phyloP scores from a whole-genome alignment of 2,888 invertebrate species.

The Rhynchonema sp. region DNA sequence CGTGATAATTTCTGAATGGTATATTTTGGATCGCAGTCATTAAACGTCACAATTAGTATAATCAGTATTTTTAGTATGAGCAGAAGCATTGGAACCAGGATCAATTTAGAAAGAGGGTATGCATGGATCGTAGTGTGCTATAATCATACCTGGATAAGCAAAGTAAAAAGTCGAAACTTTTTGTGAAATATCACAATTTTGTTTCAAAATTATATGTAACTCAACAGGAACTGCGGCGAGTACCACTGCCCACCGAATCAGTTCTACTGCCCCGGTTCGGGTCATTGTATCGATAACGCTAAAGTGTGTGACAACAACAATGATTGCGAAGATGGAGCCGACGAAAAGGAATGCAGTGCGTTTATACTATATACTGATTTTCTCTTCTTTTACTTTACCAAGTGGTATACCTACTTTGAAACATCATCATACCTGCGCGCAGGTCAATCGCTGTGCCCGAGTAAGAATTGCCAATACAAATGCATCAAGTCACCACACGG shows the following conservation, averaged over 20 bases:
- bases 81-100: too few relatives aligned
- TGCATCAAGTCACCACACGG: conserved; percentile 74
- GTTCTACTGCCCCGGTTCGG: conserved; percentile 30
- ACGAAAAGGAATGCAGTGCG: conserved; percentile 42
- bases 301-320: conserved; percentile 90
- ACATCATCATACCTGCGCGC: too few relatives aligned
- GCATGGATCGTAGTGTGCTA: too few relatives aligned
- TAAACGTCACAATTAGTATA: too few relatives aligned
- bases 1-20: conserved; percentile 4
- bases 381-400: not conserved
- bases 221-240: not conserved
- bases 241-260: conserved; percentile 9
- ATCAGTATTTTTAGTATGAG: too few relatives aligned
- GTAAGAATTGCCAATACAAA: conserved; percentile 66
- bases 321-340: conserved; percentile 85
- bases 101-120: too few relatives aligned
- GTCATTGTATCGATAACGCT: conserved; percentile 80
- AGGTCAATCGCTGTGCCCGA: conserved; percentile 59
- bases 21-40: too few relatives aligned
- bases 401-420: too few relatives aligned
- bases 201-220: too few relatives aligned
- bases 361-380: not conserved
- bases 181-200: too few relatives aligned
- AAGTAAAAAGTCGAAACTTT: too few relatives aligned
- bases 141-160: too few relatives aligned